Conservation (phyloP, 2,113 vertebrate species). For the Xenopus laevis region DNA sequence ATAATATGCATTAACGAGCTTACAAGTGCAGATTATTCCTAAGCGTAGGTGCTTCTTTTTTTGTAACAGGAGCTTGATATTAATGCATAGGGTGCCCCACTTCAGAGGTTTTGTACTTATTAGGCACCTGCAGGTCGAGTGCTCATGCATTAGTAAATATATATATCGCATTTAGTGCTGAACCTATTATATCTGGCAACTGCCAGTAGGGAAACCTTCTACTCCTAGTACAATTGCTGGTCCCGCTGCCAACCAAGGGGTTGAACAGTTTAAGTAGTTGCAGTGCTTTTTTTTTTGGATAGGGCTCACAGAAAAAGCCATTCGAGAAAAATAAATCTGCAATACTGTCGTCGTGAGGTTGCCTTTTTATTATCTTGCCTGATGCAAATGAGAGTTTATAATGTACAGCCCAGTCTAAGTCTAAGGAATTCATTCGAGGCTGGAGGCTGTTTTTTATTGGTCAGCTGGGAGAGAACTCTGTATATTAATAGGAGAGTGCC, state of each 20-base stretch:
- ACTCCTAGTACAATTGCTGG: not conserved
- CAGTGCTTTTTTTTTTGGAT: too few species aligned
- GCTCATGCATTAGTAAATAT: not conserved
- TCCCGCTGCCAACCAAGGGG: not conserved
- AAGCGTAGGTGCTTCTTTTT: not conserved
- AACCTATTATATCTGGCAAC: not conserved
- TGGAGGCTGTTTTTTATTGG: not conserved
- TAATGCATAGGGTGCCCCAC: not conserved
- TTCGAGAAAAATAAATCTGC: too few species aligned
- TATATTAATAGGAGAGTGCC: not conserved
- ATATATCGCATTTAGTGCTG: not conserved
- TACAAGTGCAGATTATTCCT: slow-evolving; percentile 2
- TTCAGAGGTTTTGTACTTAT: not conserved
- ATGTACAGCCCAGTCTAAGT: too few species aligned
- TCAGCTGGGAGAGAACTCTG: not conserved
- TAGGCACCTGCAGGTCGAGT: not conserved
- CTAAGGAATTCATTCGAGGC: not conserved
- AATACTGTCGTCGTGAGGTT: too few species aligned
- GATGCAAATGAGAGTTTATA: too few species aligned
- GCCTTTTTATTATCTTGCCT: too few species aligned
- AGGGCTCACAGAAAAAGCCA: too few species aligned
- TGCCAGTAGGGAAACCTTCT: too few species aligned
- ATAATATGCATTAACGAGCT: not conserved
- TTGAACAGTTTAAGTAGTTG: not conserved
- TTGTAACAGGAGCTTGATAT: not conserved